These are phyloP conservation scores for Cephus pulcher DNA, from an alignment of 2,888 invertebrate species.

Conservation along the genomic window DNA sequence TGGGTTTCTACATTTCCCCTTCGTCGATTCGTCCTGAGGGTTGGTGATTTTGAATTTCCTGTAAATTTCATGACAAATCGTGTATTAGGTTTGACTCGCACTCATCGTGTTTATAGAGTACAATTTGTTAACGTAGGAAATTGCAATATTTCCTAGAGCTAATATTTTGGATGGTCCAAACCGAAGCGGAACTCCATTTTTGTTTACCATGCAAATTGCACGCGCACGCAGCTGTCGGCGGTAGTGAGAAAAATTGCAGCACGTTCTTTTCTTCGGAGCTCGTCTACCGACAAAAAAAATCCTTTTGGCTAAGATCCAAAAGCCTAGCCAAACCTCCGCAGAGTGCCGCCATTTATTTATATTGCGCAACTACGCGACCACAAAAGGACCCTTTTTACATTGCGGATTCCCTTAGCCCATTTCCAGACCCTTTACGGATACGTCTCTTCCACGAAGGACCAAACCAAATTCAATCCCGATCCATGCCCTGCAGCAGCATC, in stretches of 20 bases:
- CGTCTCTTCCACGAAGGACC: not conserved
- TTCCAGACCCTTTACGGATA: not conserved
- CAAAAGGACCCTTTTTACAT: not conserved
- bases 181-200: not conserved
- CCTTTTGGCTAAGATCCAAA: not conserved
- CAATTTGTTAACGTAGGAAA: not conserved
- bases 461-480: not conserved
- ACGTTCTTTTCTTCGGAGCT: not conserved
- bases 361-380: not conserved
- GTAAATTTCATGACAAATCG: not conserved
- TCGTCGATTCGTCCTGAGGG: too few relatives aligned
- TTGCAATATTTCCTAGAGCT: not conserved
- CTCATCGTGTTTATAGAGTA: too few relatives aligned
- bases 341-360: not conserved
- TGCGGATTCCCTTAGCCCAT: not conserved
- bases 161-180: too few relatives aligned
- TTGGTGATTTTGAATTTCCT: not conserved
- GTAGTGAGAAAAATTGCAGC: not conserved
- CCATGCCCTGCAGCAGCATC: not conserved
- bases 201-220: not conserved
- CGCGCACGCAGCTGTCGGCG: not conserved
- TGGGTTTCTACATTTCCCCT: too few relatives aligned
- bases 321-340: not conserved
- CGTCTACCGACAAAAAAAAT: not conserved
- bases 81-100: not conserved